phyloP scores from a whole-genome alignment of 2,888 invertebrate species.

The Caenorhabditis sp. region DNA sequence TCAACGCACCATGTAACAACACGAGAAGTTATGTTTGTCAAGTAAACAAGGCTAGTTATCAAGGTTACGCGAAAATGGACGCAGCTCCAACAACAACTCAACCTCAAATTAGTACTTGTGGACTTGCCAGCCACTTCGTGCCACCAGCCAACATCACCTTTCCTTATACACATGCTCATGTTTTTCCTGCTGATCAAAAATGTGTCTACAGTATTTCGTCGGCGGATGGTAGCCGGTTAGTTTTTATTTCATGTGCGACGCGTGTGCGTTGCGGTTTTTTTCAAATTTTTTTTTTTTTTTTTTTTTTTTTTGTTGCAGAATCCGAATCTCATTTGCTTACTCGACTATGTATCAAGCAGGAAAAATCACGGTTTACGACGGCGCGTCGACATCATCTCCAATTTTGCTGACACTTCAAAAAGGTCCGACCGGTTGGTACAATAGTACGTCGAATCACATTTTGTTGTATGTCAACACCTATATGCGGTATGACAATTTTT shows the following conservation, averaged over 20 bases:
- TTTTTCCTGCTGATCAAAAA: neutral
- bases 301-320: no score
- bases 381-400: neutral
- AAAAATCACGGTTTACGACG: neutral
- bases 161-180: neutral
- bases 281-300: no score
- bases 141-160: neutral
- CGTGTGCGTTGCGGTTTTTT: no score
- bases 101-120: neutral
- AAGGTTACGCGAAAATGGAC: no score
- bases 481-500: no score
- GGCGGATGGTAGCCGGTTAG: neutral
- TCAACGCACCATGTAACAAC: no score
- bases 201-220: neutral
- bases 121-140: neutral
- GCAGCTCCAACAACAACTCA: neutral
- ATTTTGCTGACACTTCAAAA: neutral
- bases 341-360: neutral
- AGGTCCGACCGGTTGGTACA: no score
- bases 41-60: no score
- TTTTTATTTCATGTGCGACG: no score
- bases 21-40: no score
- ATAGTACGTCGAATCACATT: no score
- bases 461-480: no score
- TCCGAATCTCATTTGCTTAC: neutral